Percentiles rank a stretch among this genome's conserved stretches.
These are phyloP conservation scores for Ctenomys sociabilis DNA, from an alignment of 2,113 vertebrate species.

Conservation along the genomic window DNA sequence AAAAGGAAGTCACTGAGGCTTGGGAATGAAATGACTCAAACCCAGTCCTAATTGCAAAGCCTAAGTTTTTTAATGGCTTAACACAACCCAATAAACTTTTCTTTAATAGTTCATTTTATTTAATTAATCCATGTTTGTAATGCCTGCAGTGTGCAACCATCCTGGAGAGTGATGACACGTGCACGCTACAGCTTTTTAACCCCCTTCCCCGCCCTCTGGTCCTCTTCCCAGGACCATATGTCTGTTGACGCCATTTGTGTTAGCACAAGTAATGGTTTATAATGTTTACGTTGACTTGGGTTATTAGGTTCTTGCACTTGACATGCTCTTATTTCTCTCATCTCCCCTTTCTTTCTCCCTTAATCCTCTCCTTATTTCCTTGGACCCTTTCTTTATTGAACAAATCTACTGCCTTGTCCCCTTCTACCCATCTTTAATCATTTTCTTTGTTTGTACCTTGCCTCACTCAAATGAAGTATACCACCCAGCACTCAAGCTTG, in stretches of 20 bases:
- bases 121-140: neutral
- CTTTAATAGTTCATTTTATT: neutral
- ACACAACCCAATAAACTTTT: neutral
- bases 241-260: neutral
- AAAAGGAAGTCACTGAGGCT: conserved; percentile 29
- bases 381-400: neutral
- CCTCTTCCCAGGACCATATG: neutral
- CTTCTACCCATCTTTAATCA: neutral
- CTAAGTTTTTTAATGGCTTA: neutral
- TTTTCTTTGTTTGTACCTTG: neutral
- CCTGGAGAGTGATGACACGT: neutral
- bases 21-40: conserved; percentile 24
- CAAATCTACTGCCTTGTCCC: neutral
- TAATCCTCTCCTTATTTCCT: neutral
- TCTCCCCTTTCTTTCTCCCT: neutral
- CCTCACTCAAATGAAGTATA: neutral
- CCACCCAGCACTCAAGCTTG: neutral
- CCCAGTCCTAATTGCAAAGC: neutral
- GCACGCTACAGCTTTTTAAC: neutral
- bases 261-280: neutral
- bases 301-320: neutral
- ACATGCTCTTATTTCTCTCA: neutral
- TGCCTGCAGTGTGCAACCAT: neutral
- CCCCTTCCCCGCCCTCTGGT: neutral
- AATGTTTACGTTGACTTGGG: neutral